A percentile compares a stretch with the other conserved stretches of the same genome.
Conservation (phyloP, 2,888 invertebrate genomes). For the Nemoura dubitans region DNA sequence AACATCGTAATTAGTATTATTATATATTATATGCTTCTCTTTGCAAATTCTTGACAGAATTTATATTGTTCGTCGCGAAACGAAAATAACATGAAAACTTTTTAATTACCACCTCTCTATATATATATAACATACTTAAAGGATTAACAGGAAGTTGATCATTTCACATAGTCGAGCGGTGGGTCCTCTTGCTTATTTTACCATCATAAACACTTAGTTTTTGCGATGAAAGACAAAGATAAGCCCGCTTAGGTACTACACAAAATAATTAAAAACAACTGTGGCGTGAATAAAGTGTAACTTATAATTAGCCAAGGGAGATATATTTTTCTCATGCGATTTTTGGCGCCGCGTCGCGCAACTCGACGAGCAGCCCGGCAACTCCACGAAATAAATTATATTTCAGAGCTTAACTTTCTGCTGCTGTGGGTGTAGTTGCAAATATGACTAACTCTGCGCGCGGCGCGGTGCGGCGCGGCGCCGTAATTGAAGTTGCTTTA, state of each 20-base stretch:
- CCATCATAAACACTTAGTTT: constrained; percentile 32
- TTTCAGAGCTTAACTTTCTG: not conserved
- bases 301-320: constrained; percentile 30
- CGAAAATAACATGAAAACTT: constrained; percentile 26
- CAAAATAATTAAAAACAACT: constrained; percentile 34
- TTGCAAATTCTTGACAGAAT: constrained; percentile 2
- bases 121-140: constrained; percentile 30
- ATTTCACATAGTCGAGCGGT: constrained; percentile 22
- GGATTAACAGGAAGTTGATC: constrained; percentile 36
- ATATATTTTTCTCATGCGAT: constrained; percentile 28
- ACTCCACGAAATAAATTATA: not conserved
- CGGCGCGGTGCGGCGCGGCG: not conserved
- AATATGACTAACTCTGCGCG: not conserved
- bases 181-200: constrained; percentile 30
- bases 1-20: constrained; percentile 4
- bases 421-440: not conserved
- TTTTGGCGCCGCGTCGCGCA: not conserved
- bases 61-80: constrained; percentile 8
- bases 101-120: constrained; percentile 33
- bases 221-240: constrained; percentile 34
- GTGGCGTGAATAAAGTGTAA: constrained; percentile 31
- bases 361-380: not conserved
- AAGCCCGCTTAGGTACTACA: constrained; percentile 28
- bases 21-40: not conserved
- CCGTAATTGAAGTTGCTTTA: not conserved